These are phyloP conservation scores for Onychomys torridus DNA, from an alignment of 2,797 vertebrate genomes.

Conservation along the genomic window DNA sequence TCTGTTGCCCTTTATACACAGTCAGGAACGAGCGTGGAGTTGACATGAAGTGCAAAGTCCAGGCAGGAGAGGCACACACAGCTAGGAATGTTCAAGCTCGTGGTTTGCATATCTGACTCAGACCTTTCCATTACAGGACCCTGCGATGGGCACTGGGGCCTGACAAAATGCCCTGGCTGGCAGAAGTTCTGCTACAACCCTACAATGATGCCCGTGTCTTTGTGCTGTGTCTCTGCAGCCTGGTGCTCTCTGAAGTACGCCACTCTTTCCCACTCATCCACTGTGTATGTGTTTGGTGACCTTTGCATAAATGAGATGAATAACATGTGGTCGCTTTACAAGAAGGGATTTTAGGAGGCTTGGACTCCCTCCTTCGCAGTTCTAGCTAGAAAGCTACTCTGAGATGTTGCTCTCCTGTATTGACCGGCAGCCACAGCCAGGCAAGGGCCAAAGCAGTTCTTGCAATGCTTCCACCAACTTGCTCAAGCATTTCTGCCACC, in stretches of 20 bases:
- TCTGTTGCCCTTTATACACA: conserved; percentile 57
- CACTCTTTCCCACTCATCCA: not conserved
- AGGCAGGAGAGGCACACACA: not conserved
- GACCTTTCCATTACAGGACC: conserved; percentile 34
- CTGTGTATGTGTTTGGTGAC: not conserved
- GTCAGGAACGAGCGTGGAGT: conserved; percentile 68
- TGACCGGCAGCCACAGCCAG: not conserved
- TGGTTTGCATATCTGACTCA: conserved; percentile 52
- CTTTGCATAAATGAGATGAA: not conserved
- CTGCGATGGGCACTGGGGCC: not conserved
- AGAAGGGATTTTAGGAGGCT: not conserved
- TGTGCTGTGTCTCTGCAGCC: not conserved
- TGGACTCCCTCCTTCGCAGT: not conserved
- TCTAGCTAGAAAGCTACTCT: not conserved
- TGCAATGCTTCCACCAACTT: not conserved
- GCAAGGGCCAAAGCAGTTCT: not conserved
- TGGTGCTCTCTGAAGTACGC: not conserved
- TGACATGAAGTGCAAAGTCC: conserved; percentile 71
- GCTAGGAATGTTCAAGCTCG: conserved; percentile 18
- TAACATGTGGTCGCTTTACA: not conserved
- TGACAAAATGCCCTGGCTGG: conserved; percentile 43
- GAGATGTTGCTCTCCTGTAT: not conserved
- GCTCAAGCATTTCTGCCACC: not conserved
- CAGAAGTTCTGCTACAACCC: not conserved
- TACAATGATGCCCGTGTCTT: not conserved